phyloP scores from a whole-genome alignment of 2,888 invertebrate species.

The Sisyra nigra region DNA sequence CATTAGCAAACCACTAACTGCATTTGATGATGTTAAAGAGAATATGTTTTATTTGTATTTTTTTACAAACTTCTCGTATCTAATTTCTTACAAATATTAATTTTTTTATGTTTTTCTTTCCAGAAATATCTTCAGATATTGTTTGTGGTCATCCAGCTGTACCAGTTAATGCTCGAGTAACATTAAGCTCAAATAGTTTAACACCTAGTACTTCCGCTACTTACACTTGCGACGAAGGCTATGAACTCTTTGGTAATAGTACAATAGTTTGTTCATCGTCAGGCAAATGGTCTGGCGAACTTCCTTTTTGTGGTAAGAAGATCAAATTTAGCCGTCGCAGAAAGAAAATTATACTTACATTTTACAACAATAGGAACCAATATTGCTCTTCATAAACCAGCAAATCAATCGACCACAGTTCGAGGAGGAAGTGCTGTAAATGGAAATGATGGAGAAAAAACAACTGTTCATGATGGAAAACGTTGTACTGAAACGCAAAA shows the following conservation, averaged over 20 bases:
- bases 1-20: no score
- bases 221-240: constrained; percentile 72
- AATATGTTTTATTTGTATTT: no score
- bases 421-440: constrained; percentile 67
- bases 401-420: constrained; percentile 81
- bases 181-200: constrained; percentile 37
- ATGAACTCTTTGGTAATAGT: constrained; percentile 69
- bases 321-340: no score
- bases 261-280: constrained; percentile 50
- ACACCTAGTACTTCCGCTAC: constrained; percentile 45
- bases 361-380: constrained; percentile 45
- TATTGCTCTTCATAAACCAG: constrained; percentile 70
- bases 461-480: constrained; percentile 73
- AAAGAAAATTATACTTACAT: no score
- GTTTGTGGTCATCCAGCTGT: constrained; percentile 75
- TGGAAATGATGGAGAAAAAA: constrained; percentile 76
- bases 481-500: constrained; percentile 79
- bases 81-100: no score
- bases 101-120: background rate
- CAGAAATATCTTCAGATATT: constrained; percentile 23
- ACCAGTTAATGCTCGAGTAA: constrained; percentile 64
- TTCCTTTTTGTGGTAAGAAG: constrained; percentile 76
- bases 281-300: constrained; percentile 64
- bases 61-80: no score
- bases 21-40: no score